These are phyloP conservation scores for Caracal caracal DNA, from an alignment of 2,113 vertebrate genomes.

Conservation along the genomic window DNA sequence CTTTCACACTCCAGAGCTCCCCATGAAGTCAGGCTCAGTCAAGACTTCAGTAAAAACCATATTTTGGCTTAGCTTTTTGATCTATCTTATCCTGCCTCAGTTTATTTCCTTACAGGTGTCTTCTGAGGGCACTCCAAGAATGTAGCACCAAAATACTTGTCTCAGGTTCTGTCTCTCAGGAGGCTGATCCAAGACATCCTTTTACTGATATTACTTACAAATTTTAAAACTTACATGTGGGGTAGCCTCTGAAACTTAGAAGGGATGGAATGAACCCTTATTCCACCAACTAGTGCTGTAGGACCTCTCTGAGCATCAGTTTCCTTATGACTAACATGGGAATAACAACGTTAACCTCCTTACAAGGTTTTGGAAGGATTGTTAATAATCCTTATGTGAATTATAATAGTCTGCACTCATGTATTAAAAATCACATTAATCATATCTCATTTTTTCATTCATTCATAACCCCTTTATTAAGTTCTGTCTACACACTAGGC, in stretches of 20 bases:
- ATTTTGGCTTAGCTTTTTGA: background rate
- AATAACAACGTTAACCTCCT: background rate
- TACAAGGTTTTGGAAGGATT: background rate
- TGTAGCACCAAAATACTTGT: background rate
- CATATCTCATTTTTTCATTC: background rate
- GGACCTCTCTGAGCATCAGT: background rate
- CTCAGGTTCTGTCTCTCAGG: background rate
- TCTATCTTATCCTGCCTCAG: background rate
- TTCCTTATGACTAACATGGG: background rate
- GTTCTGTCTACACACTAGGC: background rate
- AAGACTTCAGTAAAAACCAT: background rate
- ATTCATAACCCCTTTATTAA: background rate
- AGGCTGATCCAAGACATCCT: background rate
- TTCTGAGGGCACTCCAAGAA: background rate
- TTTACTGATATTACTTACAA: background rate
- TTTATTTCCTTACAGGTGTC: background rate
- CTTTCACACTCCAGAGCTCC: background rate
- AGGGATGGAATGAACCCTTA: background rate
- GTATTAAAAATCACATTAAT: background rate
- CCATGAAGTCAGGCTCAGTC: background rate
- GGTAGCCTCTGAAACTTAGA: background rate
- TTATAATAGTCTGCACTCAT: background rate
- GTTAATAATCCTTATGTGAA: background rate
- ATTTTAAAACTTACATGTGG: background rate
- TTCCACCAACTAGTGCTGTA: background rate